Evolutionary conservation across 2,797 vertebrate genomes (phyloP), one percentile per base, ranked within the genome.

Genomic region (Catostomus latipinnis): DNA sequence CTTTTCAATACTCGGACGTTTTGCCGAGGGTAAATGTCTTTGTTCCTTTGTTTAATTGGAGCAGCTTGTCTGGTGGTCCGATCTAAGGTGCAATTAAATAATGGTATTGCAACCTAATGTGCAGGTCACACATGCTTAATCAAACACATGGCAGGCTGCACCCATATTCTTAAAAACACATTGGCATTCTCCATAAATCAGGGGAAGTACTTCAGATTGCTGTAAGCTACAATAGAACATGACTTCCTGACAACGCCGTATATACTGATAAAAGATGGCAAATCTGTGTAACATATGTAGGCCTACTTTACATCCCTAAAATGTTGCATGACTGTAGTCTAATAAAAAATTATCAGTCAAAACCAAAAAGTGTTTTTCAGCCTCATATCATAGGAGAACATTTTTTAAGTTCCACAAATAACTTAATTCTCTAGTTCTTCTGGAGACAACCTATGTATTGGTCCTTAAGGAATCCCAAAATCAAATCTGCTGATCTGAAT

Each of bases 1-100:
- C 50, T 82, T 87, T 91, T 93, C 88, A 92, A 90, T 93, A 78
- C 87, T 82, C 60, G n/a, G 92, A 91, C 88, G 81, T 85, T 89
- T 91, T 84, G 78, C 63, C 82, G 81, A 58, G 61, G 60, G 63
- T 76, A 81, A 87, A 74, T 60, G 79, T 83, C 89, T 92, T 93
- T 92, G 92, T 92, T 92, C 86, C 81, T 93, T 92, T 92, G 90
- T 92, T 91, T 73, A 34, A 81, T 78, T 34, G 34, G 34, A 34
- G 34, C 34, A 34, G 34, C 34, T 34, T 34, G 34, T 34, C 34
- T 34, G 34, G 34, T 34, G 34, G 34, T 34, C 34, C 34, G 34
- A 34, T 34, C 34, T 34, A 34, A 76, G 82, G 82, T 88, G 83
- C 84, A 78, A 34, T 2, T 34, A 85, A 83, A 69, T 48, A 58